Percentiles rank a stretch among this genome's conserved stretches.
These are phyloP conservation scores for Enteromius treurensis DNA, from an alignment of 2,797 vertebrate genomes.

Conservation along the genomic window DNA sequence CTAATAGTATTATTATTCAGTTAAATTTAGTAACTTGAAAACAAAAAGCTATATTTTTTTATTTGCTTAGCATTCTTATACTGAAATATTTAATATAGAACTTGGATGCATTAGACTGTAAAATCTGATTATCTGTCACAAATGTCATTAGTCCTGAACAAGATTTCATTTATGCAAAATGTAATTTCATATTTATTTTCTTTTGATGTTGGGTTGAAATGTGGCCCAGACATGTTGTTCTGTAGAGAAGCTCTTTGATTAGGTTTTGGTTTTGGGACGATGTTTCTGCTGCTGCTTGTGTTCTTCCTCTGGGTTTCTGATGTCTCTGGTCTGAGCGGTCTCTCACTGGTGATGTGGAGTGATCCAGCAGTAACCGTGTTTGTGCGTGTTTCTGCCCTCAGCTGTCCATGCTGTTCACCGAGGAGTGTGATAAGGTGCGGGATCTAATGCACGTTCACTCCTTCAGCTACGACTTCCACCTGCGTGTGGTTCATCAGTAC, in stretches of 20 bases:
- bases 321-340: not conserved
- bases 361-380: slow-evolving; percentile 22
- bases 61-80: no score
- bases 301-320: slow-evolving; percentile 25
- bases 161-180: not conserved
- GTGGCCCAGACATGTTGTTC: not conserved
- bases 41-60: no score
- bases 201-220: not conserved
- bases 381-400: slow-evolving; percentile 64
- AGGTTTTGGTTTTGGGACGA: not conserved
- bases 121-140: not conserved
- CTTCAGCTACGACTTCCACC: slow-evolving; percentile 98
- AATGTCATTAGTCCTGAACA: no score
- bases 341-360: not conserved
- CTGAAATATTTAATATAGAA: not conserved
- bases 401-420: slow-evolving; percentile 98
- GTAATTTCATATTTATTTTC: not conserved
- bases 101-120: not conserved
- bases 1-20: no score
- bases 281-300: slow-evolving; percentile 22
- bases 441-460: slow-evolving; percentile 99
- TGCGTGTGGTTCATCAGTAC: slow-evolving; percentile 95
- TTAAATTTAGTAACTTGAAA: no score
- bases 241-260: not conserved
- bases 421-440: slow-evolving; percentile 97